Evolutionary conservation across 2,113 vertebrate species (phyloP), one percentile per base, ranked within the genome.

Genomic region (Carettochelys insculpta): DNA sequence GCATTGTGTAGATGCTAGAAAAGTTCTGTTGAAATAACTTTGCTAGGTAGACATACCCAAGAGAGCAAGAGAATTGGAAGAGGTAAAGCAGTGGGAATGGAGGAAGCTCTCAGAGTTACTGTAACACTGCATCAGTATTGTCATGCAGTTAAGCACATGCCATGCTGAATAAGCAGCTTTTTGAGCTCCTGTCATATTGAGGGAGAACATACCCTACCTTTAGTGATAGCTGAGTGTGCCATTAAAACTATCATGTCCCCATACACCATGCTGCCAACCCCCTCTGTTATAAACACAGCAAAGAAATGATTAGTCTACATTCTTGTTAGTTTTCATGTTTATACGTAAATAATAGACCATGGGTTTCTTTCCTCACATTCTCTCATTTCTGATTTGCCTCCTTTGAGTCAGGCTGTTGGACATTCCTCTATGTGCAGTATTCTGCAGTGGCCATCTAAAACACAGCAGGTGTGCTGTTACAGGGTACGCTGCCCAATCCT

Each of bases 101-200:
- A 6, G 38, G 71, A 27, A 2, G 3, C 56, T 83, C 12, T 51
- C 3, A 16, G 14, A 48, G 14, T 12, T 38, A 24, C 45, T 73
- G 27, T 7, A 79, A 34, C 20, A 48, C 8, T 53, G 31, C 6
- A 71, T 76, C 24, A 56, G 2, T 56, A 81, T 73, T 76, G 31
- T 76, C 2, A 58, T 85, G 92, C 34, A 51, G 10, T 4, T 84
- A 87, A 85, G 9, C 58, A 89, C 89, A 77, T 47, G 54, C 41
- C 34, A 48, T 6, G 1, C 22, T 85, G 56, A 82, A 17, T 82
- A 92, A 61, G 7, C 16, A 94, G 43, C 34, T n/a, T 31, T 9
- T 71, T 29, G 29, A 89, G 92, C 94, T 86, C 41, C 71, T 56
- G 50, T 80, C 0, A 0, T 1, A 83, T 85, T 82, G 24, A 79